Percentiles rank a stretch among this genome's conserved stretches.
Evolutionary conservation across 2,113 vertebrate genomes (phyloP).

Genomic region (Hippopotamus amphibius): DNA sequence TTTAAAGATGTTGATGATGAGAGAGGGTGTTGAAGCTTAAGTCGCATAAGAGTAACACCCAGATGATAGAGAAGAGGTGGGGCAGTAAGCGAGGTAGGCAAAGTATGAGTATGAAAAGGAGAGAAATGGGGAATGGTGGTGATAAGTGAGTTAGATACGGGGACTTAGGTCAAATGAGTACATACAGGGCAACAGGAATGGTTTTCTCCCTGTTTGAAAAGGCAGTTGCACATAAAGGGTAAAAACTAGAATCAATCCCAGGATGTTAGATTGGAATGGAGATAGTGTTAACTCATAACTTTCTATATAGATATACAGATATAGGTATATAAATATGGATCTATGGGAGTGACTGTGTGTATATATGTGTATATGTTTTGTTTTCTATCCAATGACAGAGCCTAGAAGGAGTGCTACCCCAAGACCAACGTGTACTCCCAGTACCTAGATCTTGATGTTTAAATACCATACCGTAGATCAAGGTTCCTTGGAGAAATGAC

Average conservation of each 20-base stretch:
- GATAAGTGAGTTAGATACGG: neutral
- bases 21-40: neutral
- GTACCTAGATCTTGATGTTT: neutral
- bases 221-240: neutral
- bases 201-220: neutral
- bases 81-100: neutral
- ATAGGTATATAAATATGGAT: too few species aligned
- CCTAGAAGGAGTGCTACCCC: rapidly evolving
- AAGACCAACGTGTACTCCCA: neutral
- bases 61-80: neutral
- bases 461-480: neutral
- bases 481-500: neutral
- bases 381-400: neutral
- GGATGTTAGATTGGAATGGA: neutral
- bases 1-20: neutral
- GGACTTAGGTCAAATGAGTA: neutral
- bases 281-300: neutral
- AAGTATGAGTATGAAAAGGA: neutral
- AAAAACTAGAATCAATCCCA: neutral
- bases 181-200: neutral
- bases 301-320: neutral
- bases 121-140: too few species aligned
- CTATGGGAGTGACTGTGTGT: rapidly evolving
- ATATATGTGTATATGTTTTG: neutral
- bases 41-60: neutral